phyloP scores from a whole-genome alignment of 2,797 vertebrate species.

The Myripristis murdjan region DNA sequence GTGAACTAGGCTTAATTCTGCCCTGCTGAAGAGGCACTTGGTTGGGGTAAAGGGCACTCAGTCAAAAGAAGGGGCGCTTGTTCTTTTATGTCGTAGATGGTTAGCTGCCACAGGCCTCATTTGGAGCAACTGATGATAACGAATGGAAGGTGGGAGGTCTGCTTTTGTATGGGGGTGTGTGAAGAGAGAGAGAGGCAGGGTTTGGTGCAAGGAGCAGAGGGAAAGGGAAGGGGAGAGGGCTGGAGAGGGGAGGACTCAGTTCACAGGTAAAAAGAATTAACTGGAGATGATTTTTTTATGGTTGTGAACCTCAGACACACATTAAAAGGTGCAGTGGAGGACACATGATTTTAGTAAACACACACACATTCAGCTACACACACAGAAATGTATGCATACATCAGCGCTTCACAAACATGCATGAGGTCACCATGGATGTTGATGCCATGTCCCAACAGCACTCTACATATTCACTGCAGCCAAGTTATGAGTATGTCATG shows the following conservation, averaged over 20 bases:
- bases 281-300: not conserved
- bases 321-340: not conserved
- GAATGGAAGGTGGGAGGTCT: constrained; percentile 57
- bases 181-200: not conserved
- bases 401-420: not conserved
- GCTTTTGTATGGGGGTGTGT: constrained; percentile 31
- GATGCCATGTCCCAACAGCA: too few relatives aligned
- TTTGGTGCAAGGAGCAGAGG: not conserved
- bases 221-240: not conserved
- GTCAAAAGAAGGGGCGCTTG: constrained; percentile 13
- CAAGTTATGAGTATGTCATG: too few relatives aligned
- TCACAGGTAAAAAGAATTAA: not conserved
- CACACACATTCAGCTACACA: constrained; percentile 1
- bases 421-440: too few relatives aligned
- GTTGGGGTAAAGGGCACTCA: constrained; percentile 43
- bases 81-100: constrained; percentile 69
- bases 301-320: constrained; percentile 5
- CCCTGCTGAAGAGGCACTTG: constrained; percentile 52
- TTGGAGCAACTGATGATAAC: constrained; percentile 27
- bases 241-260: not conserved
- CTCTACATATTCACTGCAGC: too few relatives aligned
- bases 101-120: constrained; percentile 60
- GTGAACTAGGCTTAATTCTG: constrained; percentile 38
- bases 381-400: constrained; percentile 10
- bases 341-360: not conserved